phyloP scores from a whole-genome alignment of 2,888 invertebrate species.

The Drosophila formosana region DNA sequence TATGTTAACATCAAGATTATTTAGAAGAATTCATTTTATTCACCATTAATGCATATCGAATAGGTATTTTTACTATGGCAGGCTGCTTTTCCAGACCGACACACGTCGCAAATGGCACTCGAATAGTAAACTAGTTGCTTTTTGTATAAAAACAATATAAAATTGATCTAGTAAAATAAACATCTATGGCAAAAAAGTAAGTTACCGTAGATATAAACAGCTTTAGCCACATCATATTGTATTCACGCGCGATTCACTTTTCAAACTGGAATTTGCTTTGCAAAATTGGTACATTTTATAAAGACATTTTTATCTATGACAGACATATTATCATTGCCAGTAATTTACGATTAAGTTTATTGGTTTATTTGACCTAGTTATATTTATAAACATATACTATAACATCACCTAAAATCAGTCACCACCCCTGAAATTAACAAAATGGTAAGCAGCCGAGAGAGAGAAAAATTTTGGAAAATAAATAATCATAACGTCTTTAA shows the following conservation, averaged over 20 bases:
- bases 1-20: not conserved
- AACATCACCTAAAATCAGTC: not conserved
- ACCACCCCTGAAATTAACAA: not conserved
- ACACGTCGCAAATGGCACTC: slow-evolving; percentile 53
- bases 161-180: not conserved
- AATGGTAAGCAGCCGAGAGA: not conserved
- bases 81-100: slow-evolving; percentile 48
- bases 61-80: slow-evolving; percentile 55
- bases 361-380: slow-evolving; percentile 1
- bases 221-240: slow-evolving; percentile 16
- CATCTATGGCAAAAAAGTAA: not conserved
- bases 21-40: not conserved
- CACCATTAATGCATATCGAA: slow-evolving; percentile 58
- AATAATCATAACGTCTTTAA: too few relatives aligned
- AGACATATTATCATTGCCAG: slow-evolving; percentile 29
- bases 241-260: slow-evolving; percentile 6
- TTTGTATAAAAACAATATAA: not conserved
- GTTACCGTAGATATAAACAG: slow-evolving; percentile 14
- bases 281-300: slow-evolving; percentile 25
- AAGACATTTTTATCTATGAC: slow-evolving; percentile 12
- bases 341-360: slow-evolving; percentile 12
- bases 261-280: slow-evolving; percentile 24
- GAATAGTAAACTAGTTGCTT: slow-evolving; percentile 45
- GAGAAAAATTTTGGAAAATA: too few relatives aligned
- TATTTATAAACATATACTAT: not conserved